A percentile compares a stretch with the other conserved stretches of the same genome.
phyloP scores from a whole-genome alignment of 2,888 invertebrate species.

The Pollenia angustigena region DNA sequence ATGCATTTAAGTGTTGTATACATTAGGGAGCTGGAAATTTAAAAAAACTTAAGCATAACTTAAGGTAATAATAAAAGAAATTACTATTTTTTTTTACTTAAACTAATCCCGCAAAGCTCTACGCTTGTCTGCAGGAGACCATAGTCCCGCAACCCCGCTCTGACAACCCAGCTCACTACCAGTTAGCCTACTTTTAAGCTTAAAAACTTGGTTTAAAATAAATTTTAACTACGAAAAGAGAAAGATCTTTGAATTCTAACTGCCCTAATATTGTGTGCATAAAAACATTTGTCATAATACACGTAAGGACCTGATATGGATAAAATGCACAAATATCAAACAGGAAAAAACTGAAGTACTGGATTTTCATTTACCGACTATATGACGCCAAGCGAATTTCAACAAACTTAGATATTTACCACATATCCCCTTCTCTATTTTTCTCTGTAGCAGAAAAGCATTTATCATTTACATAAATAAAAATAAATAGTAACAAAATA shows the following conservation, averaged over 20 bases:
- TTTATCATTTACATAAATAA: conserved; percentile 27
- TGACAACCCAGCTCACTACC: no score
- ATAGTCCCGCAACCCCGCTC: no score
- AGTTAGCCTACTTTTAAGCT: no score
- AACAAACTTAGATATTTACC: conserved; percentile 22
- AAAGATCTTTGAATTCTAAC: no score
- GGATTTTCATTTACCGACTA: conserved; percentile 35
- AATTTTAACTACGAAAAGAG: no score
- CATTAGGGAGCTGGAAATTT: not conserved
- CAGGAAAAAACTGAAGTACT: not conserved
- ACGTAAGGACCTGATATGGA: not conserved
- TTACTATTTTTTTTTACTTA: no score
- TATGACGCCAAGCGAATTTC: conserved; percentile 51
- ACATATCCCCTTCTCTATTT: not conserved
- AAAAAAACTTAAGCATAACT: not conserved
- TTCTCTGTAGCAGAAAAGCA: not conserved
- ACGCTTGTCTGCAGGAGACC: no score
- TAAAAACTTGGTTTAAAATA: no score
- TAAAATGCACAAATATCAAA: conserved; percentile 1
- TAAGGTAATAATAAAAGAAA: not conserved
- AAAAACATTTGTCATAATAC: not conserved
- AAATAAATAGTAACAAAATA: not conserved
- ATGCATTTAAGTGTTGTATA: no score
- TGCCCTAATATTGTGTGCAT: not conserved
- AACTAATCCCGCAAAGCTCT: no score